Conservation (phyloP, 2,113 vertebrate species). For the Pelvicachromis taeniatus region DNA sequence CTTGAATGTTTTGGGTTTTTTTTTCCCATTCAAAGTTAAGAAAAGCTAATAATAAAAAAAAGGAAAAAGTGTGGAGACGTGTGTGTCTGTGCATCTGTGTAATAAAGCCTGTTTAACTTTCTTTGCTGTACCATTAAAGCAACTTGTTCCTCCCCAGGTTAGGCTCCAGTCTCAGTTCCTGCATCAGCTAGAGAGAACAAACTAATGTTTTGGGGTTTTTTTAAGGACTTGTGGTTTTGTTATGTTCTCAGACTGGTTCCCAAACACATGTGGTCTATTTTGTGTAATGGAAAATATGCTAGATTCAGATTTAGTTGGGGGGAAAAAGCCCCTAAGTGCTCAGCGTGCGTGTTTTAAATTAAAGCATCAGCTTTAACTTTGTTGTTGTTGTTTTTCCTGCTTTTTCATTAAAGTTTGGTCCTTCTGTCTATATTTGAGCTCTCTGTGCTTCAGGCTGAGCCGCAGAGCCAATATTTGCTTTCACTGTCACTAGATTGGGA, state of each 20-base stretch:
- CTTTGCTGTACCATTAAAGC: not conserved
- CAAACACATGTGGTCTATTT: not conserved
- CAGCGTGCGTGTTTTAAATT: not conserved
- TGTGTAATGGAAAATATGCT: not conserved
- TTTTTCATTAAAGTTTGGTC: not conserved
- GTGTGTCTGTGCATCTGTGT: not conserved
- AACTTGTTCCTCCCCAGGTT: not conserved
- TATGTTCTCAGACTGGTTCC: not conserved
- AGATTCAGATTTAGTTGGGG: not conserved
- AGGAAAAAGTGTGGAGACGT: not conserved
- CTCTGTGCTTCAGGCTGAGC: not conserved
- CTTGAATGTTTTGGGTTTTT: accelerated
- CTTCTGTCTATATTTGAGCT: not conserved
- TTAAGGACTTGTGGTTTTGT: not conserved
- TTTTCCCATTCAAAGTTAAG: not conserved
- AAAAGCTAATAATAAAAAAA: not conserved
- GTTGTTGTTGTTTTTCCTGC: not conserved
- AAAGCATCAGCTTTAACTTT: not conserved
- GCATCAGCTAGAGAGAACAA: not conserved
- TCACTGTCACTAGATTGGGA: not conserved
- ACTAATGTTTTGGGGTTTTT: not conserved
- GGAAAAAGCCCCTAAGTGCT: not conserved
- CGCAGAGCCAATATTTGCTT: not conserved
- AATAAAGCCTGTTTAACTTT: not conserved
- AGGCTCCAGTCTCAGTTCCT: not conserved